Evolutionary conservation across 1,140 invertebrate species (phyloP).

Genomic region (Whitmania pigra): DNA sequence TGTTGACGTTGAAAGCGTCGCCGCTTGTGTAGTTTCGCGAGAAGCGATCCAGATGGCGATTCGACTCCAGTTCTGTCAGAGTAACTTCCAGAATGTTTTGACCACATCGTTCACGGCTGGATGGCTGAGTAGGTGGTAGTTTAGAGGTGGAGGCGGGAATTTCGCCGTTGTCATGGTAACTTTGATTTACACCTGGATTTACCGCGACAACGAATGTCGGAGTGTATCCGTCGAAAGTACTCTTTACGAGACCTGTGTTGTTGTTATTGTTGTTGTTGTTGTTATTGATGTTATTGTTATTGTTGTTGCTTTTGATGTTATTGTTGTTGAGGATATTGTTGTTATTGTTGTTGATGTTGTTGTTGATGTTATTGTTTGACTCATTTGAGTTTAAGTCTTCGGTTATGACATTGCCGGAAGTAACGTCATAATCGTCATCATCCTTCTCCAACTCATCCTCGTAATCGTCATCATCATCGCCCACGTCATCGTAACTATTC

Average conservation of each 20-base stretch:
- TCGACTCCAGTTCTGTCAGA: too few species aligned
- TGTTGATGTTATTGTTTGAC: neutral
- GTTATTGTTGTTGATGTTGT: neutral
- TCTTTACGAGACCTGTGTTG: neutral
- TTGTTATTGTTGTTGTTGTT: slow-evolving; percentile 1
- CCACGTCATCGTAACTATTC: neutral
- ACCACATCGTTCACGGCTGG: too few species aligned
- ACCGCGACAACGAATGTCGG: too few species aligned
- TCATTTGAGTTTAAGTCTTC: neutral
- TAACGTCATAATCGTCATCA: neutral
- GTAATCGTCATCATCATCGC: slow-evolving; percentile 4
- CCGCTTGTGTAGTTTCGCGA: neutral
- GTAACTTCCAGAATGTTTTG: too few species aligned
- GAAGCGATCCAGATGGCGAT: too few species aligned
- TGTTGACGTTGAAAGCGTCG: neutral
- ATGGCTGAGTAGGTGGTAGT: too few species aligned
- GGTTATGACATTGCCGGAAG: neutral
- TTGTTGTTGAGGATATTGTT: neutral
- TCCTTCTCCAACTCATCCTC: too few species aligned
- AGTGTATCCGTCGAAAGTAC: neutral
- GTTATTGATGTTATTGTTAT: neutral
- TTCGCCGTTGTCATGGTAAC: too few species aligned
- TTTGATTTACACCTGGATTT: too few species aligned
- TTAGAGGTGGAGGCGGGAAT: too few species aligned
- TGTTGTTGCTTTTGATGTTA: neutral